These are phyloP conservation scores for Calameuta idolon DNA, from an alignment of 2,888 invertebrate genomes.

Conservation along the genomic window DNA sequence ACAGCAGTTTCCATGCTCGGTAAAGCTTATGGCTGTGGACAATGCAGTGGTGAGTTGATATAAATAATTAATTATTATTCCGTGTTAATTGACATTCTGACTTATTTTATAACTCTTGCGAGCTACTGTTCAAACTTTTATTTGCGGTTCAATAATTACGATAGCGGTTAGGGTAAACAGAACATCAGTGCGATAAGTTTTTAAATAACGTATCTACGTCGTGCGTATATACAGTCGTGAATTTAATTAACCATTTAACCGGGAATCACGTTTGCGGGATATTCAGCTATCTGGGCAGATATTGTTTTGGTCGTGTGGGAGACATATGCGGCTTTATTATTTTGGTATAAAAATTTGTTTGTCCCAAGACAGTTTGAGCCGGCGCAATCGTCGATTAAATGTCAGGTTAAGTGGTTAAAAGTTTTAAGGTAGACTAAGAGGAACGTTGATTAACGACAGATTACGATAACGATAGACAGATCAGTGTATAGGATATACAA, in stretches of 20 bases:
- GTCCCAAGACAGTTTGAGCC: no score
- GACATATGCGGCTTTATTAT: no score
- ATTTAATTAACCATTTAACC: neutral
- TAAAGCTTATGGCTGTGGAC: constrained; percentile 70
- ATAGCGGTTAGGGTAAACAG: neutral
- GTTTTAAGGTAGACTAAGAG: neutral
- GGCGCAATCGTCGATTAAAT: no score
- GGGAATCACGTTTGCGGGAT: no score
- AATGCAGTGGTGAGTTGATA: constrained; percentile 64
- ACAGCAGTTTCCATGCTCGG: constrained; percentile 70
- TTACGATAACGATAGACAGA: neutral
- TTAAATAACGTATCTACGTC: neutral
- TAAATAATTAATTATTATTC: neutral
- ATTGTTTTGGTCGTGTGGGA: no score
- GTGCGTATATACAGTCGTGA: neutral
- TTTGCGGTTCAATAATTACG: neutral
- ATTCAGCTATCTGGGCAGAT: no score
- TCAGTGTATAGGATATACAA: no score
- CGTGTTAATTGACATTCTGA: neutral
- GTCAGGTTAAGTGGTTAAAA: neutral
- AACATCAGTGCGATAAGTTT: neutral
- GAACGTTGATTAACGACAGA: neutral
- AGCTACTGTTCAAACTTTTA: neutral
- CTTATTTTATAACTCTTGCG: neutral
- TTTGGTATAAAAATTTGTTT: no score